Base-by-base conservation (phyloP, 1,140 invertebrate species). In the Arctopsyche grandis region DNA sequence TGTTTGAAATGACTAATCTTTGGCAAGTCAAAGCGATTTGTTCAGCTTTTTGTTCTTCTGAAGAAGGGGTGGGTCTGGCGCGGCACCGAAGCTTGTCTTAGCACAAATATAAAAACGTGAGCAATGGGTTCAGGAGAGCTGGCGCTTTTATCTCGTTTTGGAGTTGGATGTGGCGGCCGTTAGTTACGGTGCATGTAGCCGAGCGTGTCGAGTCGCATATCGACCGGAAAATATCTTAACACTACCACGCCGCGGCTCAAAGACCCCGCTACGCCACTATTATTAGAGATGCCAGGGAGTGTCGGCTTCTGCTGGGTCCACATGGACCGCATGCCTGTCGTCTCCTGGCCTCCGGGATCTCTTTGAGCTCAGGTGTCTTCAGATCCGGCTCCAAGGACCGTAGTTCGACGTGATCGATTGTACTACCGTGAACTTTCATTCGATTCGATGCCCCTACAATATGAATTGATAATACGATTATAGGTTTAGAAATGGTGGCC, bases 191-290 rank as follows among this genome's bases (percentile, higher is more conserved):
- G 66, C 14, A 38, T 69, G 58, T 21, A n/a, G 16, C 48, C 22
- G 71, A 56, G 46, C 71, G 46, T 74, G 71, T 74, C 71, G 46
- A n/a, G 29, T 9, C n/a, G 74, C 24, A 63, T 29, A 63, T 76
- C 74, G 74, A 63, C 74, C 74, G 74, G 74, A 76, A 76, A 76
- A 76, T 76, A 76, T 76, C 74, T 76, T 76, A 60, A 44, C 74
- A 63, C 71, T n/a, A 52, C 70, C 43, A 38, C 29, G 29, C 29
- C 29, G 29, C 29, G 48, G 46, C 69, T 75, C 73, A 56, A 75
- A 75, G 19, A 38, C 29, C 52, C n/a, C 1, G 14, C 46, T 58
- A 10, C 9, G n/a, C 3, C 29, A 1, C 26, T 69, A 43, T 69
- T n/a, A 69, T 43, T 43, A 69, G 56, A 38, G 29, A 60, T 52